Conservation (phyloP, 2,888 invertebrate genomes). For the Stenurella melanura region DNA sequence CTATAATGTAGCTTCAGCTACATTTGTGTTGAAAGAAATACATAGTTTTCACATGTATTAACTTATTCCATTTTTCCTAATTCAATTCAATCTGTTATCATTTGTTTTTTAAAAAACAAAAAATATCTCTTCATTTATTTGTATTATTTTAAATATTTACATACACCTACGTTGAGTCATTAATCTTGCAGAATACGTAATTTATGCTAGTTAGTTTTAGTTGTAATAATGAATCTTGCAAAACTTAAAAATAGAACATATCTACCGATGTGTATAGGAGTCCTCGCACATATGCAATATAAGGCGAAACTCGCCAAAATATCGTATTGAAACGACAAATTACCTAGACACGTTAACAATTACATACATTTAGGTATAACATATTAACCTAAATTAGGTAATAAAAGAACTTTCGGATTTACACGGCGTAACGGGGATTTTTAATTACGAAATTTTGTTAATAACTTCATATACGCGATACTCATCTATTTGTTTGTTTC, state of each 20-base stretch:
- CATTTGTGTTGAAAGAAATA: too few species aligned
- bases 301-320: conserved; percentile 45
- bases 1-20: too few species aligned
- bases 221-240: conserved; percentile 19
- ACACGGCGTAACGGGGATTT: conserved; percentile 64
- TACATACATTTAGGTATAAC: conserved; percentile 60
- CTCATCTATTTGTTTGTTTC: conserved; percentile 58
- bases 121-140: conserved; percentile 1
- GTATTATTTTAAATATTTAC: not conserved
- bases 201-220: not conserved
- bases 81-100: not conserved
- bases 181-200: not conserved
- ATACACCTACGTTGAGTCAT: not conserved
- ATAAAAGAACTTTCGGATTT: conserved; percentile 67
- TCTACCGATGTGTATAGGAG: conserved; percentile 49
- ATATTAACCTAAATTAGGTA: conserved; percentile 72
- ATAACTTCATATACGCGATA: conserved; percentile 60
- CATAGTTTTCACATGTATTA: too few species aligned
- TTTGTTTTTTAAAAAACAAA: not conserved
- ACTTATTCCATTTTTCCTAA: not conserved
- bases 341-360: conserved; percentile 50
- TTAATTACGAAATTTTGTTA: conserved; percentile 65
- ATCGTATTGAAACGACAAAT: conserved; percentile 40
- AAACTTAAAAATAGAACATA: conserved; percentile 42
- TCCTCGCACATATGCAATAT: conserved; percentile 48